Percentiles rank a stretch among this genome's conserved stretches.
These are phyloP conservation scores for Tragelaphus scriptus DNA, from an alignment of 2,113 vertebrate species.

Conservation along the genomic window DNA sequence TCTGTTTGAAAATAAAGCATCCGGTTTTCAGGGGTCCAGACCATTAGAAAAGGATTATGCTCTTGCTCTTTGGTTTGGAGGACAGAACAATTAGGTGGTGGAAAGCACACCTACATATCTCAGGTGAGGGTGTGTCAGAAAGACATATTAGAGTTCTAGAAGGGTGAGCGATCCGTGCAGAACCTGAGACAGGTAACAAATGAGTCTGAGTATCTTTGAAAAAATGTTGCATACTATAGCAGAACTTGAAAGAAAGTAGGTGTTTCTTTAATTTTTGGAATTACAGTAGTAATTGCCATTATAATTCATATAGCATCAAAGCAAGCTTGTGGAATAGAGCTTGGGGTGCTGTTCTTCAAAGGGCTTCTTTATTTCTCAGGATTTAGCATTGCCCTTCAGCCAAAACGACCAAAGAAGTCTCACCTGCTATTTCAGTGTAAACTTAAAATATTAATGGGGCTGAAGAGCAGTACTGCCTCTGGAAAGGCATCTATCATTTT, in stretches of 20 bases:
- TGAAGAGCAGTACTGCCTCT: not conserved
- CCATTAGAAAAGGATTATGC: not conserved
- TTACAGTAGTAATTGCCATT: not conserved
- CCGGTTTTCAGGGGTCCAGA: not conserved
- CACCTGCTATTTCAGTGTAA: not conserved
- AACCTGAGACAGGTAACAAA: not conserved
- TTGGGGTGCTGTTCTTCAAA: not conserved
- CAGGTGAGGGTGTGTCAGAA: not conserved
- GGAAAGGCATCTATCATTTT: not conserved
- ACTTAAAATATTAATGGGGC: not conserved
- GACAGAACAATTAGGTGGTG: not conserved
- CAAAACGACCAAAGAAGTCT: not conserved
- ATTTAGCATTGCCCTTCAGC: not conserved
- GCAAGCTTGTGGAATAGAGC: not conserved
- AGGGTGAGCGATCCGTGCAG: not conserved
- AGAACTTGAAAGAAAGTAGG: conserved; percentile 31
- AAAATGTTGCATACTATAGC: not conserved
- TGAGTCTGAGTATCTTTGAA: not conserved
- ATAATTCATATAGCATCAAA: conserved; percentile 37
- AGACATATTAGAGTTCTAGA: not conserved
- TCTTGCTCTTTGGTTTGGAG: not conserved
- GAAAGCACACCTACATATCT: not conserved
- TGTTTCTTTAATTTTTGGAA: conserved; percentile 25
- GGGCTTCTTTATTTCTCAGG: not conserved
- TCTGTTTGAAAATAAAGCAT: conserved; percentile 43